These are phyloP conservation scores for Salticus scenicus DNA, from an alignment of 2,888 invertebrate genomes.

Conservation along the genomic window DNA sequence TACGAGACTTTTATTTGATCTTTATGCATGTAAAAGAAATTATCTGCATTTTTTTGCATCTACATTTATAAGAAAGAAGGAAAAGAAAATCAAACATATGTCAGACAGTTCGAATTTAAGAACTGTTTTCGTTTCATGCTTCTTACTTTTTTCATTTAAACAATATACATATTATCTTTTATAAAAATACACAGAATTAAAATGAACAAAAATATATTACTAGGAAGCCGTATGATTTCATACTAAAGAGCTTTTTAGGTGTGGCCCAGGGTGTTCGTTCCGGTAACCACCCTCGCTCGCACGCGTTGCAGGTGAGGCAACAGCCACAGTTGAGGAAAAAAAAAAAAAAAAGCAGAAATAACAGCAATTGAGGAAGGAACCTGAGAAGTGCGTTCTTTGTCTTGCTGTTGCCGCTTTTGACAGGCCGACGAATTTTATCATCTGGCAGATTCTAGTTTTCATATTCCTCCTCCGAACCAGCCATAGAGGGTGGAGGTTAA, in stretches of 20 bases:
- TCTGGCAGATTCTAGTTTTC: background rate
- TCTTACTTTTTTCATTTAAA: no score
- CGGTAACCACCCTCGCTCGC: background rate
- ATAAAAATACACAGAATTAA: no score
- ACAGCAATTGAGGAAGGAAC: background rate
- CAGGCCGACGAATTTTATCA: background rate
- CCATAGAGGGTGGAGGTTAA: background rate
- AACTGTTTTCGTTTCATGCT: no score
- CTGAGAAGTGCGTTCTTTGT: conserved; percentile 2
- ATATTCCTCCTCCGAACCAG: background rate
- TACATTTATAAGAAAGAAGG: no score
- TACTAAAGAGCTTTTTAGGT: background rate
- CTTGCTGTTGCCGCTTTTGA: background rate
- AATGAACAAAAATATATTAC: background rate
- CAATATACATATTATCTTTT: no score
- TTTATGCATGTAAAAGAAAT: no score
- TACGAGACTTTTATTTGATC: no score
- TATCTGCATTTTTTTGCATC: no score
- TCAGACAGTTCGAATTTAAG: no score
- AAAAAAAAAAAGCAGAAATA: background rate
- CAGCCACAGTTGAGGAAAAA: no score
- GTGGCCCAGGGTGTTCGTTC: conserved; percentile 13
- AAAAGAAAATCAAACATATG: no score
- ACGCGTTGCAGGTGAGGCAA: conserved; percentile 23
- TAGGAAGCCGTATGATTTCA: background rate